Conservation (phyloP, 2,113 vertebrate genomes). For the Promerops cafer region DNA sequence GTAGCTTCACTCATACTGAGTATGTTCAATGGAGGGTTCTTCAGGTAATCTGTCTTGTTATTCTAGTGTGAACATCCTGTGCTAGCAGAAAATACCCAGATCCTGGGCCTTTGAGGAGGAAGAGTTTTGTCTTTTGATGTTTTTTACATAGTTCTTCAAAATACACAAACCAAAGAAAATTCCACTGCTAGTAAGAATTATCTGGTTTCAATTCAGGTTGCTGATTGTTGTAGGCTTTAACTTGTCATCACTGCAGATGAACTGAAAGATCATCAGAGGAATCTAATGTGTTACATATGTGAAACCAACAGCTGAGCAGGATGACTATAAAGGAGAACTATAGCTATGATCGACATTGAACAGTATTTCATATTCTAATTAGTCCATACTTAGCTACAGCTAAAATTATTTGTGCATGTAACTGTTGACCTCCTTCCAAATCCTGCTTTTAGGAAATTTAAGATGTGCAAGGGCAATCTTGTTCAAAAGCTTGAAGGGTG, state of each 20-base stretch:
- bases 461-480: neutral
- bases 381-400: neutral
- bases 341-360: neutral
- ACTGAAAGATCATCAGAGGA: neutral
- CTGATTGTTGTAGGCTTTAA: neutral
- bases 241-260: neutral
- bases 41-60: neutral
- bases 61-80: neutral
- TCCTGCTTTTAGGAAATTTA: neutral
- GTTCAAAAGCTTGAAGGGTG: neutral
- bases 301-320: neutral
- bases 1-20: neutral
- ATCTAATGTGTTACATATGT: neutral
- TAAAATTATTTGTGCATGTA: neutral
- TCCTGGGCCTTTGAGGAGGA: neutral
- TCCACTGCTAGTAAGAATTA: neutral
- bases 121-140: neutral
- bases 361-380: neutral
- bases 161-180: neutral
- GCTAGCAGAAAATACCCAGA: neutral
- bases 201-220: neutral
- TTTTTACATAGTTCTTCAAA: neutral
- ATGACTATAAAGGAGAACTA: neutral
- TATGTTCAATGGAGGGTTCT: neutral
- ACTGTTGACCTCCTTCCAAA: neutral